A percentile compares a stretch with the other conserved stretches of the same genome.
Conservation (phyloP, 2,888 invertebrate species). For the Aradus depressus region DNA sequence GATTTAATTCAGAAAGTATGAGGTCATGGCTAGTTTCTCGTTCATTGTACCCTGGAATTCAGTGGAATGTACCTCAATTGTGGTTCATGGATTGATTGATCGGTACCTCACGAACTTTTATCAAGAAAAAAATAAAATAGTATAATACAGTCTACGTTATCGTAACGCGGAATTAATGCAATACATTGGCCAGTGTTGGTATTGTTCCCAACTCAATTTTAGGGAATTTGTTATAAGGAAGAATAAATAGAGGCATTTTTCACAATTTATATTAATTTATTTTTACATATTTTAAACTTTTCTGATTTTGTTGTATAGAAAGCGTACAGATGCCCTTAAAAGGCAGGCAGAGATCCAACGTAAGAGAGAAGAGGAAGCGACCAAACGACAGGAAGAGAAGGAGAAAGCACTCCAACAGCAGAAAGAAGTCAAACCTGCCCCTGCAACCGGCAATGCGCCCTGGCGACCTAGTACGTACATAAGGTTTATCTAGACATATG, state of each 20-base stretch:
- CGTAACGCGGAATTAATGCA: not conserved
- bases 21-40: too few relatives aligned
- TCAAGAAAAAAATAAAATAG: too few relatives aligned
- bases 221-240: too few relatives aligned
- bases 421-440: conserved; percentile 34
- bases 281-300: not conserved
- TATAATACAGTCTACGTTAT: not conserved
- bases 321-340: conserved; percentile 54
- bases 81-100: too few relatives aligned
- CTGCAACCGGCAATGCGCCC: conserved; percentile 19
- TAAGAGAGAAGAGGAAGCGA: conserved; percentile 60
- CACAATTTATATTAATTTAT: not conserved
- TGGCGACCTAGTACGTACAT: conserved; percentile 24
- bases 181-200: not conserved
- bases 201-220: conserved; percentile 4
- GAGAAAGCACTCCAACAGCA: conserved; percentile 35
- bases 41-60: too few relatives aligned
- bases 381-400: conserved; percentile 47
- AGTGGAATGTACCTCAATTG: too few relatives aligned
- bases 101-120: too few relatives aligned
- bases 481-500: not conserved
- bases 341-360: conserved; percentile 52
- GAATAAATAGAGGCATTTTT: too few relatives aligned
- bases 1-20: too few relatives aligned
- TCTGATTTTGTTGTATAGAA: conserved; percentile 38